Conservation (phyloP, 2,113 vertebrate species). For the Orientallactaga bullata region DNA sequence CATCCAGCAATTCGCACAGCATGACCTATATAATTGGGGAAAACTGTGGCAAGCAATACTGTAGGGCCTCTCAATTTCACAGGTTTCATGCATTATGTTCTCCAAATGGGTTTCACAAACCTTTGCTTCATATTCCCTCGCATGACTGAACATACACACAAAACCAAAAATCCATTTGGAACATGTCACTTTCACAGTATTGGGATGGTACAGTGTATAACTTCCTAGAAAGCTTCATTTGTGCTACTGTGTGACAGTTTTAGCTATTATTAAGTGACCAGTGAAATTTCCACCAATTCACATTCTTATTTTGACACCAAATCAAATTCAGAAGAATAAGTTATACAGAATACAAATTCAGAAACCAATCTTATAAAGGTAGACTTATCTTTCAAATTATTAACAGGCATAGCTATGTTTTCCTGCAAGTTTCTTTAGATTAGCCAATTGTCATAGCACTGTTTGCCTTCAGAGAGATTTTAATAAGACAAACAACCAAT, state of each 20-base stretch:
- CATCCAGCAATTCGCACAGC: neutral
- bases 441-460: slow-evolving; percentile 74
- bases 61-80: neutral
- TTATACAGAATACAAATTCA: slow-evolving; percentile 13
- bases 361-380: slow-evolving; percentile 26
- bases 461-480: slow-evolving; percentile 77
- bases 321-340: neutral
- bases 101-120: slow-evolving; percentile 13
- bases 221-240: neutral
- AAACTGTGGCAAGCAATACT: neutral
- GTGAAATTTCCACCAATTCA: neutral
- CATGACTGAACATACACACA: neutral
- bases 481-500: slow-evolving; percentile 76
- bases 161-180: slow-evolving; percentile 9
- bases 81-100: neutral
- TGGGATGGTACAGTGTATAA: neutral
- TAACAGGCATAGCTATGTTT: slow-evolving; percentile 38
- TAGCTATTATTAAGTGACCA: slow-evolving; percentile 3
- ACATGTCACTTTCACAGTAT: neutral
- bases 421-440: slow-evolving; percentile 67
- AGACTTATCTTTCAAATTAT: slow-evolving; percentile 19
- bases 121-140: neutral
- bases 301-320: slow-evolving; percentile 50
- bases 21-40: neutral
- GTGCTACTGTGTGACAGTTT: neutral